Conservation (phyloP, 2,888 invertebrate species). For the Phyllotreta striolata region DNA sequence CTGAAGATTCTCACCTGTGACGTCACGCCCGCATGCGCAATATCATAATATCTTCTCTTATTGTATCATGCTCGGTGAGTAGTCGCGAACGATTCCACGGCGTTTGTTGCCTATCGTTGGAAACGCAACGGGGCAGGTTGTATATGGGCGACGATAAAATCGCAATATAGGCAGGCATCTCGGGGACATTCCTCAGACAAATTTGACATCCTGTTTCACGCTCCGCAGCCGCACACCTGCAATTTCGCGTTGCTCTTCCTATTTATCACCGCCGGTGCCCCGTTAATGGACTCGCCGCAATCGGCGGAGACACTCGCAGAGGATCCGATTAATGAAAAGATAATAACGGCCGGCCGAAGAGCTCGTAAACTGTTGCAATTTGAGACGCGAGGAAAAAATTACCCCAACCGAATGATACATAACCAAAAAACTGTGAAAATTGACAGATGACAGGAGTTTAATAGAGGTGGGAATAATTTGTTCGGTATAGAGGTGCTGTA, state of each 20-base stretch:
- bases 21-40: too few relatives aligned
- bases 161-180: conserved; percentile 24
- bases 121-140: too few relatives aligned
- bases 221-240: conserved; percentile 34
- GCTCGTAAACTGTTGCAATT: conserved; percentile 14
- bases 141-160: conserved; percentile 24
- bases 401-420: too few relatives aligned
- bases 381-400: conserved; percentile 6
- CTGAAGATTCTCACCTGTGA: too few relatives aligned
- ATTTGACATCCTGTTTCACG: conserved; percentile 40
- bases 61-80: too few relatives aligned
- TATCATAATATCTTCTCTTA: too few relatives aligned
- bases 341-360: conserved; percentile 20
- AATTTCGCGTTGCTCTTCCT: conserved; percentile 33
- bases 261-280: conserved; percentile 27
- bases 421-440: too few relatives aligned
- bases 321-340: conserved; percentile 35
- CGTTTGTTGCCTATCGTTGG: too few relatives aligned
- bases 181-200: conserved; percentile 35
- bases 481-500: too few relatives aligned
- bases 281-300: conserved; percentile 25
- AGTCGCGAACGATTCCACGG: too few relatives aligned
- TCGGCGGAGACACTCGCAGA: conserved; percentile 18
- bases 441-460: too few relatives aligned
- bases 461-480: too few relatives aligned